Evolutionary conservation across 2,797 vertebrate species (phyloP).

Genomic region (Channa striata): DNA sequence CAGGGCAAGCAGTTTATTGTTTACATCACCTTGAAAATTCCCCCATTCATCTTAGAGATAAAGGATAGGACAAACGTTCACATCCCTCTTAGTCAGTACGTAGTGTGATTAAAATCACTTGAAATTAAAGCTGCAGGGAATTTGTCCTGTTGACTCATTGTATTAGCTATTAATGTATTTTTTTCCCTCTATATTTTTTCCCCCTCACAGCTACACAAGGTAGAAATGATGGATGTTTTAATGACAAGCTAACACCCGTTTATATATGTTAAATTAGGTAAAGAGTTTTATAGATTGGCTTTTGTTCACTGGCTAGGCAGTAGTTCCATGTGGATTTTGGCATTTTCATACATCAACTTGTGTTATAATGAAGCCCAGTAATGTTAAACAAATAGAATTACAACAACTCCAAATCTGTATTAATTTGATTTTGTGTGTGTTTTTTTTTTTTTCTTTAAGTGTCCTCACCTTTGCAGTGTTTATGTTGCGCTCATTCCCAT

Average conservation of each 20-base stretch:
- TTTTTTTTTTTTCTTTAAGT: constrained; percentile 34
- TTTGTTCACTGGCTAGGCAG: constrained; percentile 31
- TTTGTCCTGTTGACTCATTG: constrained; percentile 7
- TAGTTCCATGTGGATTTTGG: constrained; percentile 34
- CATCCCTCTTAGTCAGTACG: not conserved
- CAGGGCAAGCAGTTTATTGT: constrained; percentile 6
- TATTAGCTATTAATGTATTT: constrained; percentile 7
- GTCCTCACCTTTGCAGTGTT: constrained; percentile 76
- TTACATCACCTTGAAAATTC: constrained; percentile 1
- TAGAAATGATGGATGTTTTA: constrained; percentile 29
- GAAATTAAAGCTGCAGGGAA: not conserved
- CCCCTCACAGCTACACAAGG: constrained; percentile 5
- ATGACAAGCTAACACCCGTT: constrained; percentile 18
- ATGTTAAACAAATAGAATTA: constrained; percentile 57
- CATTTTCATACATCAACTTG: constrained; percentile 37
- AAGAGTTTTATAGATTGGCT: constrained; percentile 34
- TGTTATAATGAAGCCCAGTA: constrained; percentile 35
- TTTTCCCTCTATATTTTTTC: not conserved
- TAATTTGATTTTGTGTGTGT: constrained; percentile 48
- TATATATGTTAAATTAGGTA: constrained; percentile 26
- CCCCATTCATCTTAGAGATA: constrained; percentile 9
- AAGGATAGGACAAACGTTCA: constrained; percentile 3
- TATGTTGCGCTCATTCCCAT: constrained; percentile 77
- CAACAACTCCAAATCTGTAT: constrained; percentile 56
- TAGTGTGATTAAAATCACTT: not conserved